Evolutionary conservation across 2,797 vertebrate species (phyloP).

Genomic region (Darevskia nairensis): DNA sequence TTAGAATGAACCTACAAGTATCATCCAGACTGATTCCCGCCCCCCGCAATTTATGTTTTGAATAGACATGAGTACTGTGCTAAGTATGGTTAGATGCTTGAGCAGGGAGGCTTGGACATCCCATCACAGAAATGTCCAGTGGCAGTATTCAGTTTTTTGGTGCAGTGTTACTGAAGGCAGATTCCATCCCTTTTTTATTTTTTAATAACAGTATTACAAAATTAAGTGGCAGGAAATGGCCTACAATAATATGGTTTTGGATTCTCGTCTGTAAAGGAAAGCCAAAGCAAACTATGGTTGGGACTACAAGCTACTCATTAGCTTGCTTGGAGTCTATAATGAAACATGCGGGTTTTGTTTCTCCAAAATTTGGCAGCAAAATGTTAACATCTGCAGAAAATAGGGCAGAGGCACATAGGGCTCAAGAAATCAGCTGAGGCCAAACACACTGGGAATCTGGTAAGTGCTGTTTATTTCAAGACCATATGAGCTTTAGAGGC

Average conservation of each 20-base stretch:
- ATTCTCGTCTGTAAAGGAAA: not conserved
- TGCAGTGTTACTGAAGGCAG: not conserved
- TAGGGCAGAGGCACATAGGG: not conserved
- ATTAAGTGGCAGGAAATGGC: not conserved
- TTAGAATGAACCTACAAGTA: too few relatives aligned
- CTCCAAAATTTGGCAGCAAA: not conserved
- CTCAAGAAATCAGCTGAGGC: not conserved
- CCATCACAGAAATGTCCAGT: not conserved
- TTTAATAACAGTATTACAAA: not conserved
- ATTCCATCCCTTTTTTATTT: not conserved
- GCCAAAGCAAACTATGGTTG: not conserved
- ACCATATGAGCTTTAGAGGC: too few relatives aligned
- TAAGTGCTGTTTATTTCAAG: not conserved
- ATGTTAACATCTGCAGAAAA: not conserved
- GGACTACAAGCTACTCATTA: conserved; percentile 12
- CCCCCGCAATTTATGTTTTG: not conserved
- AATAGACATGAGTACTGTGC: too few relatives aligned
- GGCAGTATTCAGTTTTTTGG: not conserved
- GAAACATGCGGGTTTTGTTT: not conserved
- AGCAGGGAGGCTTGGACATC: not conserved
- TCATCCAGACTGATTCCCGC: too few relatives aligned
- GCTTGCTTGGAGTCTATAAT: too few relatives aligned
- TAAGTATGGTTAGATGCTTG: not conserved
- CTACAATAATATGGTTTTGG: not conserved
- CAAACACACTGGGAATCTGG: not conserved